Conservation (phyloP, 2,888 invertebrate species). For the Drosophila prolongata region DNA sequence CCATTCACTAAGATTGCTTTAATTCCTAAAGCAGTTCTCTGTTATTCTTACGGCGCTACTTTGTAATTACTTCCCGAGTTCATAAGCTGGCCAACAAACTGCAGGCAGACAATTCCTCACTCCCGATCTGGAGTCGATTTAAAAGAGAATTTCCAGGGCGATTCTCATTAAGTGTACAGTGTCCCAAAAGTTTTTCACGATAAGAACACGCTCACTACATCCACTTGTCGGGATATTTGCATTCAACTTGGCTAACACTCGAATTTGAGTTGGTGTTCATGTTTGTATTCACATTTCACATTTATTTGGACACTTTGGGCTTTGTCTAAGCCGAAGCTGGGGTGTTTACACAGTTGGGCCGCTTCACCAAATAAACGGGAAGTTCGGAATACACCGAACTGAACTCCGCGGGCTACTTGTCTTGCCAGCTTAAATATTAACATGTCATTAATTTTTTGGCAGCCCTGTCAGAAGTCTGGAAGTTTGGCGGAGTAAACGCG, state of each 20-base stretch:
- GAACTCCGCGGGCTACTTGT: conserved; percentile 48
- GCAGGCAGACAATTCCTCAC: conserved; percentile 11
- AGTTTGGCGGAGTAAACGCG: conserved; percentile 6
- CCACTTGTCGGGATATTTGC: conserved; percentile 26
- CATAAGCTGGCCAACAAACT: conserved; percentile 34
- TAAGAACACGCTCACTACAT: conserved; percentile 7
- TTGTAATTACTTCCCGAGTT: conserved; percentile 59
- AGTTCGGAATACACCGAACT: conserved; percentile 18
- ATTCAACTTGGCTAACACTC: conserved; percentile 23
- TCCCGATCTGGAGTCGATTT: background rate
- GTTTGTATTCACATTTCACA: conserved; percentile 40
- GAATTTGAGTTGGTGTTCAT: conserved; percentile 12
- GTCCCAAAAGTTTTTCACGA: conserved; percentile 35
- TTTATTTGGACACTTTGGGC: conserved; percentile 47
- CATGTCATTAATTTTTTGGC: conserved; percentile 52
- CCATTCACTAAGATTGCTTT: conserved; percentile 56
- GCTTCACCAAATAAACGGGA: conserved; percentile 18
- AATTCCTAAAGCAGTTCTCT: conserved; percentile 38
- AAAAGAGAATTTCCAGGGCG: background rate
- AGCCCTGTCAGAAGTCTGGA: conserved; percentile 11
- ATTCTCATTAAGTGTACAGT: conserved; percentile 21
- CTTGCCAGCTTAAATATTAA: conserved; percentile 62
- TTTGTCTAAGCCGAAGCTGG: conserved; percentile 58
- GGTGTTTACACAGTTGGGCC: conserved; percentile 69
- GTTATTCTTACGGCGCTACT: conserved; percentile 32